phyloP scores from a whole-genome alignment of 2,888 invertebrate species.

The Bombylius discolor region DNA sequence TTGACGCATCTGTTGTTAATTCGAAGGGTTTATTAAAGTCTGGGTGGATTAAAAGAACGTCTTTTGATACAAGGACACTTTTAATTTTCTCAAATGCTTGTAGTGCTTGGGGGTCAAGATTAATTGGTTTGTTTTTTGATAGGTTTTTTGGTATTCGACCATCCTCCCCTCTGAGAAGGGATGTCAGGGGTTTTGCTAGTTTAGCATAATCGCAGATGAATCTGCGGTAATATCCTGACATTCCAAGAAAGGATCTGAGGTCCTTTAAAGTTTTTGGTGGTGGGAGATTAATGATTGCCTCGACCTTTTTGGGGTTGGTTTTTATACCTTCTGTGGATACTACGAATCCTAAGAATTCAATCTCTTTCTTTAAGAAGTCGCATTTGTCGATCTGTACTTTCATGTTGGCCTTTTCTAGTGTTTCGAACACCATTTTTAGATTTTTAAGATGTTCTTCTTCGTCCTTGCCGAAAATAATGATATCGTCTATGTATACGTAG shows the following conservation, averaged over 20 bases:
- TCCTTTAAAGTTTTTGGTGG: conserved; percentile 13
- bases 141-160: conserved; percentile 1
- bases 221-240: conserved; percentile 15
- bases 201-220: conserved; percentile 15
- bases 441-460: conserved; percentile 9
- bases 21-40: conserved; percentile 4
- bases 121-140: conserved; percentile 4
- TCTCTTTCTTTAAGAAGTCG: conserved; percentile 20
- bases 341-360: conserved; percentile 25
- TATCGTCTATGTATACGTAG: conserved; percentile 10
- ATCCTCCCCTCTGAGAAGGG: conserved; percentile 14
- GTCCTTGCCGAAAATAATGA: conserved; percentile 7
- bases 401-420: conserved; percentile 8
- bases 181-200: conserved; percentile 15
- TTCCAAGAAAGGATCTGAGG: conserved; percentile 12
- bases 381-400: conserved; percentile 17
- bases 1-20: conserved; percentile 1
- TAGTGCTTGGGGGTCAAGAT: not conserved
- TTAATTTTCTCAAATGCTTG: conserved; percentile 4
- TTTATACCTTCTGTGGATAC: conserved; percentile 17
- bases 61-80: not conserved
- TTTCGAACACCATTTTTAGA: conserved; percentile 1
- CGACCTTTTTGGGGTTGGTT: conserved; percentile 18
- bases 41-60: conserved; percentile 1
- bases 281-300: conserved; percentile 15